Evolutionary conservation across 2,797 vertebrate species (phyloP), one percentile per base, ranked within the genome.

Genomic region (Loris lydekkerianus): DNA sequence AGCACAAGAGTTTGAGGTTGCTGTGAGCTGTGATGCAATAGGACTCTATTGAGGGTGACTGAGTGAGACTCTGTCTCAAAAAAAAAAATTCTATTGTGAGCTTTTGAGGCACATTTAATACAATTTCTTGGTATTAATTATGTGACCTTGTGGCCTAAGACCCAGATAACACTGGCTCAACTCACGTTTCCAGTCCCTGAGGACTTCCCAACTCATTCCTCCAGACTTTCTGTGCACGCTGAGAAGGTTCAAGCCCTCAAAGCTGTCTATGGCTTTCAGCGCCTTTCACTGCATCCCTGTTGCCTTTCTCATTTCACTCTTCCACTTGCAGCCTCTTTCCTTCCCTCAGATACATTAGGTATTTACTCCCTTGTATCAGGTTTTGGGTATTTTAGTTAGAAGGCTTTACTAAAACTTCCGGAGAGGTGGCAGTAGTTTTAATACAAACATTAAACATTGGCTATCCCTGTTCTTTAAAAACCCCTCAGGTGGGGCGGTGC

Each of bases 391-490:
- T 13, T 82, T 88, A 69, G 60, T 11, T 31, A 84, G 53, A 29
- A 67, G 83, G 7, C 7, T 88, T 95, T 63, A 43, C 56, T 75
- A 43, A 77, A 85, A 27, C 84, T 87, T 91, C 60, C 5, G 37
- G n/a, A 92, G 13, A 82, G 10, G 18, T 69, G 27, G 40, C 27
- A 37, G 78, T 63, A 85, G 56, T 61, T 94, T 72, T 53, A 63
- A 20, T 70, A 69, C 20, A 85, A 94, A 89, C 5, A 73, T 73
- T 81, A 80, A 91, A 84, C 40, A 49, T 67, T 53, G 80, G 13
- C 69, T 75, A 89, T 23, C 18, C 53, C 13, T 80, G 15, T 25
- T 93, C 46, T 87, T 81, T 93, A 56, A 89, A 96, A 65, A 67
- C 7, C 63, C 29, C 15, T 67, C 63, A 67, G 29, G 29, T 49